A percentile compares a stretch with the other conserved stretches of the same genome.
Conservation (phyloP, 2,113 vertebrate species). For the Rutilus rutilus region DNA sequence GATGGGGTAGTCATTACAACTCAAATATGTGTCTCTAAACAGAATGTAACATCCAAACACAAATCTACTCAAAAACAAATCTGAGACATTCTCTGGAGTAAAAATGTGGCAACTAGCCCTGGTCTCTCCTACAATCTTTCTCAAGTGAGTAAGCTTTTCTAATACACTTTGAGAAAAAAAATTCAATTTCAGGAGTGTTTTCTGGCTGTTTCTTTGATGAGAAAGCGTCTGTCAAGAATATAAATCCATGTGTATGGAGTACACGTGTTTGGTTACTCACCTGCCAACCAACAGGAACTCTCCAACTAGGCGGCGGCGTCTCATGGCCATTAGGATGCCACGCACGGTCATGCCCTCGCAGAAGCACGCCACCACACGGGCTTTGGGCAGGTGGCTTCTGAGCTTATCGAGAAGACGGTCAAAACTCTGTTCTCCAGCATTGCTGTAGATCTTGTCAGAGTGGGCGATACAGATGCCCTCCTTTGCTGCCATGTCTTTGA, state of each 20-base stretch:
- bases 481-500: conserved; percentile 96
- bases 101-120: not conserved
- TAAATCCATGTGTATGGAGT: not conserved
- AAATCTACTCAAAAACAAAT: not conserved
- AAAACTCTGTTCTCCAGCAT: conserved; percentile 92
- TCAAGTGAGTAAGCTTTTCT: conserved; percentile 1
- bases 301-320: conserved; percentile 86
- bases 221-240: not conserved
- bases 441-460: conserved; percentile 99
- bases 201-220: not conserved
- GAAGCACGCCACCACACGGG: conserved; percentile 95
- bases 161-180: conserved; percentile 2
- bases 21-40: too few relatives aligned
- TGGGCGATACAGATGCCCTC: conserved; percentile 98
- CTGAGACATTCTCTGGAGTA: not conserved
- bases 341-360: conserved; percentile 98
- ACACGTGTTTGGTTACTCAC: conserved; percentile 74
- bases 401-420: conserved; percentile 92
- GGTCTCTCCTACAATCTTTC: not conserved
- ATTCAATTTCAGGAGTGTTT: not conserved
- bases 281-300: conserved; percentile 95
- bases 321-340: conserved; percentile 96
- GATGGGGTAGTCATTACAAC: not conserved
- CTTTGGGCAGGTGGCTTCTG: conserved; percentile 90
- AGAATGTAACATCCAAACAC: not conserved